Evolutionary conservation across 2,797 vertebrate genomes (phyloP).

Genomic region (Harpagifer antarcticus): DNA sequence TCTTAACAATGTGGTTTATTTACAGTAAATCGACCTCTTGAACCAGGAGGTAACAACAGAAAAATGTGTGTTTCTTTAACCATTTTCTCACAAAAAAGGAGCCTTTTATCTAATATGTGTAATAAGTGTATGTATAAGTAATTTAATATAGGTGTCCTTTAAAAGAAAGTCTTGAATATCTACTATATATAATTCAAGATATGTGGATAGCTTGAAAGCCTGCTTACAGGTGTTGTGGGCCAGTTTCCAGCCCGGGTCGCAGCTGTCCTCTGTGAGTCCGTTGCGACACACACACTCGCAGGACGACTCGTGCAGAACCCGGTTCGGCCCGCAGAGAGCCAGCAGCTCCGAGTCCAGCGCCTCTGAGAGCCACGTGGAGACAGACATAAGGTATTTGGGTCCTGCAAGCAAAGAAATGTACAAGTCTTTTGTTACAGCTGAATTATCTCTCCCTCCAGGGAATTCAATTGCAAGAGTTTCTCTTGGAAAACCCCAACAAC

Average conservation of each 20-base stretch:
- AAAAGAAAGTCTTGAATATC: too few species aligned
- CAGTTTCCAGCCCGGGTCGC: conserved; percentile 82
- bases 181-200: background rate
- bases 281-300: conserved; percentile 84
- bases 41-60: background rate
- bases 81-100: background rate
- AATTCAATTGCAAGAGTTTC: conserved; percentile 6
- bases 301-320: conserved; percentile 78
- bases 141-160: too few species aligned
- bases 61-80: too few species aligned
- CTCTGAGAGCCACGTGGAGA: conserved; percentile 58
- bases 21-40: conserved; percentile 13
- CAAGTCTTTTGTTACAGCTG: conserved; percentile 41
- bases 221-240: conserved; percentile 80
- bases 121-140: too few species aligned
- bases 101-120: too few species aligned
- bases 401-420: conserved; percentile 33
- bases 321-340: conserved; percentile 83
- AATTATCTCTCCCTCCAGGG: conserved; percentile 42
- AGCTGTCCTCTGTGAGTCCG: conserved; percentile 83
- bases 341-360: conserved; percentile 73
- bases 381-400: background rate
- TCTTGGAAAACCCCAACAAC: background rate
- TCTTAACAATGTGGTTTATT: background rate
- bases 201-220: background rate